Percentiles rank a stretch among this genome's conserved stretches.
Conservation (phyloP, 2,888 invertebrate genomes). For the Oscheius myriophilus region DNA sequence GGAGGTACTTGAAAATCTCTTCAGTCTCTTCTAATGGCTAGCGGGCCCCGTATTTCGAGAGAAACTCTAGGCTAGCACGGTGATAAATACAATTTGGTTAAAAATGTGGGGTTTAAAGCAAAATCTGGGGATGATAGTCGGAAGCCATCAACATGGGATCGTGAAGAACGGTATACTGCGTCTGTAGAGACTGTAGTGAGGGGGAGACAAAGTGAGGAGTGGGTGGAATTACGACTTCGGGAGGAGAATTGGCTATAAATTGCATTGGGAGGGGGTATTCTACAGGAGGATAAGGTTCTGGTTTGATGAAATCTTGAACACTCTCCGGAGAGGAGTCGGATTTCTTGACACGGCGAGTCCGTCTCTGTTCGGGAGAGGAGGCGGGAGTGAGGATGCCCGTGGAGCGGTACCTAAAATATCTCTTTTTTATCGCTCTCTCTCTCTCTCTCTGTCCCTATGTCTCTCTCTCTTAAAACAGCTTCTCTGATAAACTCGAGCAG, state of each 20-base stretch:
- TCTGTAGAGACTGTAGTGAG: no score
- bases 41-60: not conserved
- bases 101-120: conserved; percentile 15
- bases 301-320: not conserved
- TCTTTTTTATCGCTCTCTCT: no score
- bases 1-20: no score
- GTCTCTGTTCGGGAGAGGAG: conserved; percentile 63
- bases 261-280: conserved; percentile 14
- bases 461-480: not conserved
- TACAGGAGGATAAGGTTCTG: not conserved
- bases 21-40: no score
- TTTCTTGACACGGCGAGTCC: conserved; percentile 23
- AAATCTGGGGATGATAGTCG: conserved; percentile 8
- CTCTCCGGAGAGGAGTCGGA: conserved; percentile 20
- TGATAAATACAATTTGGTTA: not conserved
- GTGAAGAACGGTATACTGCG: conserved; percentile 4
- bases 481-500: not conserved
- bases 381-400: conserved; percentile 67
- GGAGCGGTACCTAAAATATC: conserved; percentile 64
- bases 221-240: not conserved
- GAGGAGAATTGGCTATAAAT: conserved; percentile 7
- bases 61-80: not conserved
- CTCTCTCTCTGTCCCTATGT: no score
- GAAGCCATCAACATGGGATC: conserved; percentile 9
- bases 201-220: not conserved